Conservation (phyloP, 2,888 invertebrate genomes). For the Dimorphilus gyrociliatus region DNA sequence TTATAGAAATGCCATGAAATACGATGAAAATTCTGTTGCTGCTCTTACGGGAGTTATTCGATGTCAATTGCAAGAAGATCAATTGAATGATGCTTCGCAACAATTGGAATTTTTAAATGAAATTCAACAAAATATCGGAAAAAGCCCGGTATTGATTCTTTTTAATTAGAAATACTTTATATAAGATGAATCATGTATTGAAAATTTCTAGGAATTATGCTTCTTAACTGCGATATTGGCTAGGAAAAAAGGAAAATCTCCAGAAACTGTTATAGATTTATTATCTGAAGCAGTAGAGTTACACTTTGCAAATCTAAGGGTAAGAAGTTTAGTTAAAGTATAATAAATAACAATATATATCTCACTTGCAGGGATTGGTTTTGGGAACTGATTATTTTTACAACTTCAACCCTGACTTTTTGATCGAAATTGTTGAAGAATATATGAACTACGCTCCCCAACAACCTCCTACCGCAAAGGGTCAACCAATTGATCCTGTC, state of each 20-base stretch:
- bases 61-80: conserved; percentile 58
- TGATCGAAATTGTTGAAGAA: conserved; percentile 59
- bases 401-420: conserved; percentile 65
- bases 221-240: conserved; percentile 37
- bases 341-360: neutral
- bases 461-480: conserved; percentile 48
- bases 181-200: neutral
- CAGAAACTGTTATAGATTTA: conserved; percentile 28
- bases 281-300: conserved; percentile 31
- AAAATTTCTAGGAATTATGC: conserved; percentile 26
- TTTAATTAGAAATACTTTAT: conserved; percentile 2
- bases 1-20: conserved; percentile 62
- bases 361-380: conserved; percentile 42
- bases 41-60: conserved; percentile 61
- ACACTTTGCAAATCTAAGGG: conserved; percentile 33
- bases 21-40: conserved; percentile 62
- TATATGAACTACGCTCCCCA: conserved; percentile 50
- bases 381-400: conserved; percentile 59
- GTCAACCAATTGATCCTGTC: conserved; percentile 37
- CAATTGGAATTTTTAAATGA: conserved; percentile 73
- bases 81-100: conserved; percentile 51
- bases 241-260: conserved; percentile 25
- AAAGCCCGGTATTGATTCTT: conserved; percentile 44
- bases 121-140: conserved; percentile 50
- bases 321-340: conserved; percentile 7